These are phyloP conservation scores for Acronicta psi DNA, from an alignment of 2,888 invertebrate species.

Conservation along the genomic window DNA sequence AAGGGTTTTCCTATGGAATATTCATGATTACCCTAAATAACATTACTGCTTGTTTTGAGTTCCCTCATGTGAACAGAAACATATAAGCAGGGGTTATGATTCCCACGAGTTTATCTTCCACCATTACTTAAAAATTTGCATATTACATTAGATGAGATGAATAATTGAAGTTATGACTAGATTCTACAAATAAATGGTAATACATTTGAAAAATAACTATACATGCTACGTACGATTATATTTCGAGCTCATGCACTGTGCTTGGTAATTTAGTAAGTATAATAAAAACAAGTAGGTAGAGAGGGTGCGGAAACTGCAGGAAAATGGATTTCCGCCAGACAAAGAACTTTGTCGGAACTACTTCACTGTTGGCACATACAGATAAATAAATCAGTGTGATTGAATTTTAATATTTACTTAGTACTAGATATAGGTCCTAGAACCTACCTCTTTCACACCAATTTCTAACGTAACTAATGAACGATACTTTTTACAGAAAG, in stretches of 20 bases:
- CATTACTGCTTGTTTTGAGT: conserved; percentile 82
- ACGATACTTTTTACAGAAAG: too few relatives aligned
- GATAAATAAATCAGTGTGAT: conserved; percentile 55
- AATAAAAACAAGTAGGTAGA: conserved; percentile 51
- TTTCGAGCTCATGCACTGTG: conserved; percentile 7
- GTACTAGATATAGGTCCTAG: too few relatives aligned
- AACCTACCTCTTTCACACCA: too few relatives aligned
- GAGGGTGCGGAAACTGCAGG: conserved; percentile 41
- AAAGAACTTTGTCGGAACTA: conserved; percentile 58
- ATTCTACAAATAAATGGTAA: conserved; percentile 14
- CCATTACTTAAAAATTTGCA: conserved; percentile 57
- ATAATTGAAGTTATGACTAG: conserved; percentile 31
- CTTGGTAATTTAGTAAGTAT: conserved; percentile 34
- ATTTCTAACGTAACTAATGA: background rate
- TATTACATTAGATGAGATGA: conserved; percentile 44
- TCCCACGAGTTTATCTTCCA: conserved; percentile 64
- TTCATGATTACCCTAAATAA: conserved; percentile 76
- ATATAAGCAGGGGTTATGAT: conserved; percentile 64
- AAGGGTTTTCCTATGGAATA: conserved; percentile 81
- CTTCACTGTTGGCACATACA: conserved; percentile 37
- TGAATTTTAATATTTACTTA: conserved; percentile 53
- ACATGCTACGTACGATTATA: conserved; percentile 6
- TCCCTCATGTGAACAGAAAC: conserved; percentile 75
- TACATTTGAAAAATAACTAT: too few relatives aligned
- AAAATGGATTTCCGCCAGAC: conserved; percentile 59